Evolutionary conservation across 1,140 invertebrate species (phyloP).

Genomic region (Leptoteleia sp.): DNA sequence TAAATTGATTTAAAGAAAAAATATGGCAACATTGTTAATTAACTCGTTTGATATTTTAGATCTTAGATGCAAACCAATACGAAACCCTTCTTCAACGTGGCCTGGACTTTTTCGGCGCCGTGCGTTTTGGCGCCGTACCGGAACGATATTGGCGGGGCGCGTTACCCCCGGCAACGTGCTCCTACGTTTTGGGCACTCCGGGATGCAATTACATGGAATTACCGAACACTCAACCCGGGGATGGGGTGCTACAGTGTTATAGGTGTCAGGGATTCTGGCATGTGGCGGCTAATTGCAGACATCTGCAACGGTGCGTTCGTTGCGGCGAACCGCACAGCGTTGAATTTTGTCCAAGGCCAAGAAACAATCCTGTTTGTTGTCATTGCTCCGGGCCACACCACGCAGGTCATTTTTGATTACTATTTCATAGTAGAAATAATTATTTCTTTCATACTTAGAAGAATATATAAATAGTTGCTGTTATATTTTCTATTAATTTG

Average conservation of each 20-base stretch:
- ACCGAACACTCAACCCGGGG: conserved; percentile 48
- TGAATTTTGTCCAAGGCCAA: conserved; percentile 79
- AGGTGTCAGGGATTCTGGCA: conserved; percentile 83
- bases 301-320: conserved; percentile 80
- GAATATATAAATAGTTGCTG: no score
- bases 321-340: conserved; percentile 82
- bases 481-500: no score
- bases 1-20: no score
- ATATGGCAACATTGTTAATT: no score
- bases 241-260: conserved; percentile 80
- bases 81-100: conserved; percentile 78
- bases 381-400: conserved; percentile 82
- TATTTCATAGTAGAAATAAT: no score
- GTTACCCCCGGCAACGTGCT: conserved; percentile 1
- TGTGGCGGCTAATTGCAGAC: conserved; percentile 81
- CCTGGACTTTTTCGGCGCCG: conserved; percentile 79
- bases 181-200: neutral
- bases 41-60: conserved; percentile 67
- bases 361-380: conserved; percentile 81
- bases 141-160: conserved; percentile 75
- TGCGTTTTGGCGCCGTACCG: conserved; percentile 77
- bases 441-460: no score
- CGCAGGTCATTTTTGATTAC: conserved; percentile 76
- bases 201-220: conserved; percentile 35
- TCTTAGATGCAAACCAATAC: conserved; percentile 77